Conservation (phyloP, 2,113 vertebrate genomes). For the Tylochromis polylepis region DNA sequence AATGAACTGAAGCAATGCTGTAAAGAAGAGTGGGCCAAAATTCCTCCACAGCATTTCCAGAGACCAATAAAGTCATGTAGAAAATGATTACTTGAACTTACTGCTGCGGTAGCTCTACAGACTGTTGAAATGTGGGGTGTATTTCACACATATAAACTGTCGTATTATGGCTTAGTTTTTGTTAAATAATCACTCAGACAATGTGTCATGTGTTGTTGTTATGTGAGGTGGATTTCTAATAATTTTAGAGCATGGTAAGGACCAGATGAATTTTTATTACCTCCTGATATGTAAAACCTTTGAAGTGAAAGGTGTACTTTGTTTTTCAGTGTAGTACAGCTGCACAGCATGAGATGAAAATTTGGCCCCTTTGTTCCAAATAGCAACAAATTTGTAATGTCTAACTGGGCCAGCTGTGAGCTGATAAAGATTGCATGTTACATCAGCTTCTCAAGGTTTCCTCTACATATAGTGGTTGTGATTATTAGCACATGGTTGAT, state of each 20-base stretch:
- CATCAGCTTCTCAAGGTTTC: background rate
- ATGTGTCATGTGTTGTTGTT: background rate
- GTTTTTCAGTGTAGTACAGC: background rate
- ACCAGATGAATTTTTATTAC: background rate
- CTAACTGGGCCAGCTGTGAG: background rate
- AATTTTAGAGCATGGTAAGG: background rate
- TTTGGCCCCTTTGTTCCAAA: background rate
- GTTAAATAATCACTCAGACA: background rate
- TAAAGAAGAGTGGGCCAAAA: background rate
- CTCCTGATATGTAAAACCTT: background rate
- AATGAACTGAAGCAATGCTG: background rate
- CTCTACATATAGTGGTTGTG: background rate
- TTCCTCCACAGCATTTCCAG: background rate
- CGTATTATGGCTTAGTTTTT: background rate
- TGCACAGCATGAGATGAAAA: background rate
- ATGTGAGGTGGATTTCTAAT: background rate
- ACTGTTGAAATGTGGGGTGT: background rate
- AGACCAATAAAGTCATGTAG: background rate
- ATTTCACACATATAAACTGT: background rate
- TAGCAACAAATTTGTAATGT: background rate
- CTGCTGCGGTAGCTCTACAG: background rate
- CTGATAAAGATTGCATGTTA: background rate
- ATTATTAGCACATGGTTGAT: background rate
- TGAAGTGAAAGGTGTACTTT: background rate
- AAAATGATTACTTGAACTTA: background rate